phyloP scores from a whole-genome alignment of 2,797 vertebrate species.

The Otolemur crassicaudatus region DNA sequence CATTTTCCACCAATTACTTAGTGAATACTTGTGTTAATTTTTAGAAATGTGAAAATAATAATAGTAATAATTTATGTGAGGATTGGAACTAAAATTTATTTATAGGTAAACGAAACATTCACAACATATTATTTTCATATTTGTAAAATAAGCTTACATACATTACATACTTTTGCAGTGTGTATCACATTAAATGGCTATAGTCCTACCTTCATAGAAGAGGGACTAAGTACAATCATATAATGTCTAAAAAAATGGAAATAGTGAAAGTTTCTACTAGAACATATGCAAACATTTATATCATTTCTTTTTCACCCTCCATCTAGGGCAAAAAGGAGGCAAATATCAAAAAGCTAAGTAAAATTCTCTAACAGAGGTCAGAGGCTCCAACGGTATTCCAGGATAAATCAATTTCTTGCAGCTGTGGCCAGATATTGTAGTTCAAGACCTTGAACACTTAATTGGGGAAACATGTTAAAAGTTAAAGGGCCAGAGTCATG shows the following conservation, averaged over 20 bases:
- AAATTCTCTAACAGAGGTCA: constrained; percentile 77
- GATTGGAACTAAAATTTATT: constrained; percentile 47
- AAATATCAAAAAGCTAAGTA: constrained; percentile 71
- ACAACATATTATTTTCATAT: not conserved
- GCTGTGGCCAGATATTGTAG: constrained; percentile 79
- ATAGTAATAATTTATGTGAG: not conserved
- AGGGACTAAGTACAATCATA: not conserved
- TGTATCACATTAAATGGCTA: not conserved
- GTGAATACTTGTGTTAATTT: not conserved
- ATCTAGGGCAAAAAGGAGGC: constrained; percentile 41
- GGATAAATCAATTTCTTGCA: constrained; percentile 84
- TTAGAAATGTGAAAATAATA: not conserved
- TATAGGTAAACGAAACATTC: not conserved
- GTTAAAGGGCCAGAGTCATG: constrained; percentile 84
- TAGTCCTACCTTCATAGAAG: not conserved
- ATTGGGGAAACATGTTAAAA: constrained; percentile 85
- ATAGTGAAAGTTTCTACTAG: not conserved
- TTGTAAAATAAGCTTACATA: not conserved
- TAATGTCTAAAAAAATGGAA: not conserved
- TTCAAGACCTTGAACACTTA: constrained; percentile 85
- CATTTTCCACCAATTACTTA: not conserved
- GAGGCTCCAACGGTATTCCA: constrained; percentile 68
- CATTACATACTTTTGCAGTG: not conserved
- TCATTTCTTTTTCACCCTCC: not conserved
- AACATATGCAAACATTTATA: constrained; percentile 51